Evolutionary conservation across 2,113 vertebrate genomes (phyloP).

Genomic region (Ariopsis seemanni): DNA sequence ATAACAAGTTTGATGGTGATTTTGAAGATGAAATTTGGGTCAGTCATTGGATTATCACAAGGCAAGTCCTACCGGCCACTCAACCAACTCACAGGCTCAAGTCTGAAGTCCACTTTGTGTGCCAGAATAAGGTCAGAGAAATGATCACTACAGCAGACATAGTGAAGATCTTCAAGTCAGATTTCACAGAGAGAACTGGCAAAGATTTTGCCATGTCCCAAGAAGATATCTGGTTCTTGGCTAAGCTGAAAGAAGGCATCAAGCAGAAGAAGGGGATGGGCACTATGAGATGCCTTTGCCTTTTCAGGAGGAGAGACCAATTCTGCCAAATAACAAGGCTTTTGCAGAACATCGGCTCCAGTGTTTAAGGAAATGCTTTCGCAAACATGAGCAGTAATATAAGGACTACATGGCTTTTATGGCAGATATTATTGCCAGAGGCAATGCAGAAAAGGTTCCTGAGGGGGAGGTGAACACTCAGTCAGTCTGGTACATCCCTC

Average conservation of each 20-base stretch:
- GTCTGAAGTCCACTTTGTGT: neutral
- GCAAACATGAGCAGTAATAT: neutral
- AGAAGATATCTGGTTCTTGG: constrained; percentile 2
- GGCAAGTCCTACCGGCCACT: constrained; percentile 15
- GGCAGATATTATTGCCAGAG: neutral
- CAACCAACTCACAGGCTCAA: constrained; percentile 20
- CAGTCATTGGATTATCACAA: constrained; percentile 36
- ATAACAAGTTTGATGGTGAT: neutral
- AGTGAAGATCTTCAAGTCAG: neutral
- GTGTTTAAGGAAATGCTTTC: too few relatives aligned
- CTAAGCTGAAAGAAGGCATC: constrained; percentile 19
- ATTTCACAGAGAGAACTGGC: too few relatives aligned
- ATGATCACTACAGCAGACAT: constrained; percentile 25
- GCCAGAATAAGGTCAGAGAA: constrained; percentile 23
- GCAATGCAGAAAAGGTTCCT: constrained; percentile 20
- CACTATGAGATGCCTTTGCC: constrained; percentile 29
- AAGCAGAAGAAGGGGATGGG: constrained; percentile 19
- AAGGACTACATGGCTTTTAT: constrained; percentile 22
- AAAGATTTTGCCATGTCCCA: too few relatives aligned
- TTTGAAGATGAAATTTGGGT: constrained; percentile 34
- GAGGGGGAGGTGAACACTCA: constrained; percentile 16
- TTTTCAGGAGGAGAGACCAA: constrained; percentile 8
- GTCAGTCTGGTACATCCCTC: constrained; percentile 42
- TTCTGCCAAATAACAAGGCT: constrained; percentile 12
- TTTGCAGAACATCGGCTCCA: constrained; percentile 8